Evolutionary conservation across 2,113 vertebrate species (phyloP).

Genomic region (Tricholaema leucomelas): DNA sequence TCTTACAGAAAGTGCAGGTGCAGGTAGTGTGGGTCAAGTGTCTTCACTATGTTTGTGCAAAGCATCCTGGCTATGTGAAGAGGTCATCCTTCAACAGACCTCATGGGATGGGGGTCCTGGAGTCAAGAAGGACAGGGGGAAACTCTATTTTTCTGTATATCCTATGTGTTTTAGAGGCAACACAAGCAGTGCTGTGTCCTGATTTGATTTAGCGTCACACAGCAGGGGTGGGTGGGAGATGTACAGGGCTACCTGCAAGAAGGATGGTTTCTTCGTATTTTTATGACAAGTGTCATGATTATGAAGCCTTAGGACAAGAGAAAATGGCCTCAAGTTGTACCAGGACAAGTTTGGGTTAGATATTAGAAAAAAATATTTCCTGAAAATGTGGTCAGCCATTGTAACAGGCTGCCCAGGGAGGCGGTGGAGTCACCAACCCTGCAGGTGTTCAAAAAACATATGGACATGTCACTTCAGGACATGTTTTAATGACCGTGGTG

Average conservation of each 20-base stretch:
- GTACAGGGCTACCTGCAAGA: neutral
- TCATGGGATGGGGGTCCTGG: neutral
- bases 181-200: neutral
- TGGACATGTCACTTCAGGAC: too few relatives aligned
- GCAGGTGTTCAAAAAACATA: too few relatives aligned
- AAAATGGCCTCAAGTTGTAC: too few relatives aligned
- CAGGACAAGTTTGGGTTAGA: too few relatives aligned
- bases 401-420: too few relatives aligned
- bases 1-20: neutral
- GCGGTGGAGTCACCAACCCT: too few relatives aligned
- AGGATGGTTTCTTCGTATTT: neutral
- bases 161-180: neutral
- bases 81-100: neutral
- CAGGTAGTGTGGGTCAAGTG: neutral
- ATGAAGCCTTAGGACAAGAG: neutral
- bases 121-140: too few relatives aligned
- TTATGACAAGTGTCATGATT: neutral
- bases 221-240: neutral
- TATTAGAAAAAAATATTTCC: too few relatives aligned
- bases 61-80: neutral
- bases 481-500: too few relatives aligned
- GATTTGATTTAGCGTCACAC: neutral
- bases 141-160: neutral
- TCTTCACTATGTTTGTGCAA: accelerated
- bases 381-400: too few relatives aligned